phyloP scores from a whole-genome alignment of 2,797 vertebrate species.

The Lateolabrax maculatus region DNA sequence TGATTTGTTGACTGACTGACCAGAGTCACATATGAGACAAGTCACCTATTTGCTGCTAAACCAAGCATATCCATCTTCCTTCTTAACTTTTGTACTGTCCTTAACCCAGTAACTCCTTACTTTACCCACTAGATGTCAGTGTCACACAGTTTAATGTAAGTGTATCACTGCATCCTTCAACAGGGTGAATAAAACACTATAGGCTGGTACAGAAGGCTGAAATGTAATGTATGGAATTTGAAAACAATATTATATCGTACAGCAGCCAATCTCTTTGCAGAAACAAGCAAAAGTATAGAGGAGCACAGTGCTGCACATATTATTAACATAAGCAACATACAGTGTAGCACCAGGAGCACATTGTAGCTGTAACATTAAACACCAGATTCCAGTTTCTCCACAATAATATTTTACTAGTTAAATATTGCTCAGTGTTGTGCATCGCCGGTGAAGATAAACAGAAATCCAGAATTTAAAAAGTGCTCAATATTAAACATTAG shows the following conservation, averaged over 20 bases:
- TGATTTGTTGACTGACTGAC: not conserved
- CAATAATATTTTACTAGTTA: not conserved
- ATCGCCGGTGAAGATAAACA: too few species aligned
- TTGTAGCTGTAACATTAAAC: not conserved
- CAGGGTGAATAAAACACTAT: not conserved
- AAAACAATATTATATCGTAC: not conserved
- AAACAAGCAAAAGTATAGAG: not conserved
- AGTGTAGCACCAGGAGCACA: not conserved
- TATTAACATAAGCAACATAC: not conserved
- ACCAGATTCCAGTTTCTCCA: not conserved
- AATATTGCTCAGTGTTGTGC: too few species aligned
- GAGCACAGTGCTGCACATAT: not conserved
- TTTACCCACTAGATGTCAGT: slow-evolving; percentile 76
- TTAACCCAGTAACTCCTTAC: slow-evolving; percentile 13
- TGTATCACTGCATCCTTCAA: not conserved
- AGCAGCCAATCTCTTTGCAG: not conserved
- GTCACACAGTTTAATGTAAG: slow-evolving; percentile 41
- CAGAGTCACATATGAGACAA: not conserved
- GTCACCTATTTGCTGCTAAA: not conserved
- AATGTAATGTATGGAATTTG: not conserved
- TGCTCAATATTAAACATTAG: too few species aligned
- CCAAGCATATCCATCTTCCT: not conserved
- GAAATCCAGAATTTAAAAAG: not conserved
- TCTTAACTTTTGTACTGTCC: not conserved
- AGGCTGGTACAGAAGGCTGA: not conserved